These are phyloP conservation scores for Halictus ligatus DNA, from an alignment of 2,888 invertebrate genomes.

Conservation along the genomic window DNA sequence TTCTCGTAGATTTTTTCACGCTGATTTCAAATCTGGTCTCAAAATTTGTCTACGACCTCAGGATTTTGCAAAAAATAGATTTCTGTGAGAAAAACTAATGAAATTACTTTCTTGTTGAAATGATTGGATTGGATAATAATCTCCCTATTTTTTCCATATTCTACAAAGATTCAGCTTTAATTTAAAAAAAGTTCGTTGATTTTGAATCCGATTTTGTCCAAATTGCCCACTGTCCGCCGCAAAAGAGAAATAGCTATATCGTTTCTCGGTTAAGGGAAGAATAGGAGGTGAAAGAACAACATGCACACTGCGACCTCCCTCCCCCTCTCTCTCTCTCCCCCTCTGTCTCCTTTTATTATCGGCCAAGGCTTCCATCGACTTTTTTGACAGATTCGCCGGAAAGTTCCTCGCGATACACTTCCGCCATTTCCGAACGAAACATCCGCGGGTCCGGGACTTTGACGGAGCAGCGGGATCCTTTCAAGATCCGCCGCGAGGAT, in stretches of 20 bases:
- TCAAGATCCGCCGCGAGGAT: background rate
- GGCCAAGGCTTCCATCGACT: slow-evolving; percentile 18
- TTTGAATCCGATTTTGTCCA: too few relatives aligned
- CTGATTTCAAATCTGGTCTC: too few relatives aligned
- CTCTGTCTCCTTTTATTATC: slow-evolving; percentile 40
- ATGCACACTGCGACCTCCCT: slow-evolving; percentile 20
- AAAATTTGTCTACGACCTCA: too few relatives aligned
- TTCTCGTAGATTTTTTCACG: too few relatives aligned
- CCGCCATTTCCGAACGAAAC: slow-evolving; percentile 22
- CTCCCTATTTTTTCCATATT: too few relatives aligned
- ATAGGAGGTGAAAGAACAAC: slow-evolving; percentile 47
- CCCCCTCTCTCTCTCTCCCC: background rate
- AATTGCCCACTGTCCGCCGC: too few relatives aligned
- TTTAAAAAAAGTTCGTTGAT: too few relatives aligned
- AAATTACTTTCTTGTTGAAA: too few relatives aligned
- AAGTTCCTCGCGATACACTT: slow-evolving; percentile 29
- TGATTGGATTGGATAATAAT: too few relatives aligned
- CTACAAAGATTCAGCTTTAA: too few relatives aligned
- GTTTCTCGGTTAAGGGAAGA: slow-evolving; percentile 54
- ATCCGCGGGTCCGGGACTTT: slow-evolving; percentile 8
- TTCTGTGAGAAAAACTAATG: too few relatives aligned
- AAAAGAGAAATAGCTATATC: slow-evolving; percentile 58
- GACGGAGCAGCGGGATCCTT: background rate
- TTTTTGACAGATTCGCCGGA: slow-evolving; percentile 31
- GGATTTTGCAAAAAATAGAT: too few relatives aligned